A percentile compares a stretch with the other conserved stretches of the same genome.
These are phyloP conservation scores for Triplophysa dalaica DNA, from an alignment of 2,113 vertebrate genomes.

Conservation along the genomic window DNA sequence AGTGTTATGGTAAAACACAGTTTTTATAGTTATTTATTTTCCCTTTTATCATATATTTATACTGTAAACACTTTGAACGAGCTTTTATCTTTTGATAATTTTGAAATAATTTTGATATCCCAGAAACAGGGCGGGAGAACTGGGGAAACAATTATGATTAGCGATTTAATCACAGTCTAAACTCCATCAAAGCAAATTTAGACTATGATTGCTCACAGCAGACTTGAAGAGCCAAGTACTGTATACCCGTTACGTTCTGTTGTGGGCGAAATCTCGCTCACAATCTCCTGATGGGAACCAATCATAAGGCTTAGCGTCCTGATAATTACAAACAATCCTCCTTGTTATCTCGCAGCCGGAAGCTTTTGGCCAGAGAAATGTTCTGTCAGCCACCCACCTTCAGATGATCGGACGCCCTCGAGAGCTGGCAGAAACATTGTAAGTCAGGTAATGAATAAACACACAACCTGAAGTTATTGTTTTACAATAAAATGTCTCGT, in stretches of 20 bases:
- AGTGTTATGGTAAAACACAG: no score
- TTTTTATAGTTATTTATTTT: no score
- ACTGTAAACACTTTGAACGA: no score
- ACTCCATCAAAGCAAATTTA: constrained; percentile 64
- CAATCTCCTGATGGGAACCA: constrained; percentile 42
- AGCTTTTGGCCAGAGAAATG: background rate
- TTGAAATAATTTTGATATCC: constrained; percentile 29
- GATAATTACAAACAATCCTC: constrained; percentile 18
- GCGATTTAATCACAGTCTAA: constrained; percentile 72
- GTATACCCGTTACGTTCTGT: constrained; percentile 40
- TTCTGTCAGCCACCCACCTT: background rate
- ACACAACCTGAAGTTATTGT: no score
- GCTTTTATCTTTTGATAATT: no score
- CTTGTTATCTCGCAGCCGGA: background rate
- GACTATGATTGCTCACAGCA: constrained; percentile 58
- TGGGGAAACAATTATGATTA: constrained; percentile 75
- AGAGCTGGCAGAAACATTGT: background rate
- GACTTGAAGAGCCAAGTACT: constrained; percentile 41
- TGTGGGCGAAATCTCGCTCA: constrained; percentile 22
- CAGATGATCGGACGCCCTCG: background rate
- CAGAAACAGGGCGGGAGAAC: constrained; percentile 67
- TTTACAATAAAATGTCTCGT: background rate
- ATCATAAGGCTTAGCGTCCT: constrained; percentile 39
- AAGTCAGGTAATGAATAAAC: no score
- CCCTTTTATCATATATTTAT: no score